Conservation (phyloP, 2,888 invertebrate species). For the Napeogenes inachia region DNA sequence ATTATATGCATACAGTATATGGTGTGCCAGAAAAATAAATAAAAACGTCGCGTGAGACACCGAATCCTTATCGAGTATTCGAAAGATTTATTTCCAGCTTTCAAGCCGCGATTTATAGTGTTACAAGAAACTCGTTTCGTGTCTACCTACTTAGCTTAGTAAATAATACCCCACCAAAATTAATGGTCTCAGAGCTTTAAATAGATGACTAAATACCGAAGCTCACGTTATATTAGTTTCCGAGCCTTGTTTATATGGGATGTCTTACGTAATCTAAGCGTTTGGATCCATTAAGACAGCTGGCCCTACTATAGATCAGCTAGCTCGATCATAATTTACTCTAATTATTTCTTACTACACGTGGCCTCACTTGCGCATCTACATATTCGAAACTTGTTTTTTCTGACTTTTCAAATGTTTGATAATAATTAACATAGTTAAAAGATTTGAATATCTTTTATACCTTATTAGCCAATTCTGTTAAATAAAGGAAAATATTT, state of each 20-base stretch:
- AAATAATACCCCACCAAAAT: slow-evolving; percentile 72
- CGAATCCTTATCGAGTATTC: slow-evolving; percentile 74
- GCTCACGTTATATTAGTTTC: slow-evolving; percentile 67
- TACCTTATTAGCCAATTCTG: too few species aligned
- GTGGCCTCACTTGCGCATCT: too few species aligned
- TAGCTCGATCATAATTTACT: neutral
- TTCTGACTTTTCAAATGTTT: too few species aligned
- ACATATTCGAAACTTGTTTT: too few species aligned
- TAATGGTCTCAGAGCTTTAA: slow-evolving; percentile 70
- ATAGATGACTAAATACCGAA: slow-evolving; percentile 74
- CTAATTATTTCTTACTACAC: neutral
- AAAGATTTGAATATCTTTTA: too few species aligned
- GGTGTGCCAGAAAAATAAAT: slow-evolving; percentile 52
- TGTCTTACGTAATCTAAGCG: slow-evolving; percentile 65
- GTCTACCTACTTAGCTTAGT: slow-evolving; percentile 72
- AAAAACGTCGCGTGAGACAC: slow-evolving; percentile 72
- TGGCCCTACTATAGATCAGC: slow-evolving; percentile 31
- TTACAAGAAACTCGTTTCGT: slow-evolving; percentile 72
- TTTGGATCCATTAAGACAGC: slow-evolving; percentile 55
- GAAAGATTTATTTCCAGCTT: slow-evolving; percentile 71
- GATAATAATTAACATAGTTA: too few species aligned
- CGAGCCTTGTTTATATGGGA: slow-evolving; percentile 60
- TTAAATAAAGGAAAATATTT: too few species aligned
- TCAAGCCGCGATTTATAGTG: slow-evolving; percentile 66
- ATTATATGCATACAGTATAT: slow-evolving; percentile 24